A percentile compares a stretch with the other conserved stretches of the same genome.
phyloP scores from a whole-genome alignment of 2,113 vertebrate genomes.

The Ramphastos sulfuratus region DNA sequence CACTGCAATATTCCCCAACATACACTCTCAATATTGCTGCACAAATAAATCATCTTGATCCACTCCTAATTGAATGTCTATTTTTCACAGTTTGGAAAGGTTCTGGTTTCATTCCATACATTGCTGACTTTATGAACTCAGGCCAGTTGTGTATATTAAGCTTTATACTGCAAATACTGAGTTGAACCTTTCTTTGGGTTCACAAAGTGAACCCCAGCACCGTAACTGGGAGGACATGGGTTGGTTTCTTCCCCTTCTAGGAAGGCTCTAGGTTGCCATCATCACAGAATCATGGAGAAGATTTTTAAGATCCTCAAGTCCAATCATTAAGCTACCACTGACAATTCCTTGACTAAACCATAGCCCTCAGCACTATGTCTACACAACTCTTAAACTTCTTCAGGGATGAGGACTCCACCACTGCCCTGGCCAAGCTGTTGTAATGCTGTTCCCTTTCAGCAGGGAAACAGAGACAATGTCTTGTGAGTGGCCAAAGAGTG shows the following conservation, averaged over 20 bases:
- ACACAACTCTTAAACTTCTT: no score
- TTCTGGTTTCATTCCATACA: slow-evolving; percentile 34
- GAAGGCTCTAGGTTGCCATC: background rate
- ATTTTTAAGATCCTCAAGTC: no score
- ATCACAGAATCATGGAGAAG: background rate
- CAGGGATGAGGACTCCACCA: no score
- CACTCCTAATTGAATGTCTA: slow-evolving; percentile 38
- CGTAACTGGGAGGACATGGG: background rate
- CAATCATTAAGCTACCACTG: no score
- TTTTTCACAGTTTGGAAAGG: background rate
- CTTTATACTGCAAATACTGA: background rate
- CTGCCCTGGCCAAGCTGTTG: no score
- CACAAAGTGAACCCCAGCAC: background rate
- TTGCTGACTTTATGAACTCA: slow-evolving; percentile 24
- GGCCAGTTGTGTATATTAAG: background rate
- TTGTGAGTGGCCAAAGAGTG: background rate
- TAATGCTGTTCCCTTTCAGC: no score
- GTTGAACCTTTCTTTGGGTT: background rate
- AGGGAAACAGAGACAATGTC: background rate
- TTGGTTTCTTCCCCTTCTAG: background rate
- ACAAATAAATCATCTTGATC: slow-evolving; percentile 61
- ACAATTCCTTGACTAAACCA: no score
- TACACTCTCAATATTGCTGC: background rate
- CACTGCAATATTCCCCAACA: background rate
- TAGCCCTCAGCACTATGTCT: no score